phyloP scores from a whole-genome alignment of 2,888 invertebrate genomes.

The Heteromyza rotundicornis region DNA sequence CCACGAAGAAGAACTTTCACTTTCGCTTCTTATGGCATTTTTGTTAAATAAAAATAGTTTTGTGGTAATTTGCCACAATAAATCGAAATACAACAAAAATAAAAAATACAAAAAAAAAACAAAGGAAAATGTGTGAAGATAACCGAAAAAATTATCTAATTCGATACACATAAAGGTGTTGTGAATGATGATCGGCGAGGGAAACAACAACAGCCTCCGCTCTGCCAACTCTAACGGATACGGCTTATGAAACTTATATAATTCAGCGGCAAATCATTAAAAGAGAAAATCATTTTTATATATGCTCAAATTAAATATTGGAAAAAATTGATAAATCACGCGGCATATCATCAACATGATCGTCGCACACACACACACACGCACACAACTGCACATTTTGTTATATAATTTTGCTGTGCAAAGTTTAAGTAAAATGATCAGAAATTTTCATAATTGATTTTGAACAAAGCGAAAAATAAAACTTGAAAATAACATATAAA shows the following conservation, averaged over 20 bases:
- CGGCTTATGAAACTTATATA: neutral
- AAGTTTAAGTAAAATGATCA: neutral
- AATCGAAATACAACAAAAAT: constrained; percentile 3
- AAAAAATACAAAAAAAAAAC: neutral
- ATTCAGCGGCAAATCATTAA: neutral
- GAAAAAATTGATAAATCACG: too few relatives aligned
- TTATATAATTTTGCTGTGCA: constrained; percentile 10
- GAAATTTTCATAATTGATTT: neutral
- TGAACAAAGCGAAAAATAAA: constrained; percentile 1
- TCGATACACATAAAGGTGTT: constrained; percentile 8
- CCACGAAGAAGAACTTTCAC: constrained; percentile 13
- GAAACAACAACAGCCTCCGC: neutral
- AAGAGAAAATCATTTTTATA: neutral
- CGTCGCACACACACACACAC: too few relatives aligned
- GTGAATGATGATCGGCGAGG: neutral
- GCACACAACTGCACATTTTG: neutral
- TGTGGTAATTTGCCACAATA: neutral
- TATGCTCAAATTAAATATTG: too few relatives aligned
- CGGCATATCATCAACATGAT: too few relatives aligned
- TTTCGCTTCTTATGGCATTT: constrained; percentile 6
- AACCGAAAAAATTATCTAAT: constrained; percentile 11
- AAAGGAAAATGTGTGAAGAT: neutral
- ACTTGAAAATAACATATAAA: neutral
- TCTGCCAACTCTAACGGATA: neutral
- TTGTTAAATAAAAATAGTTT: neutral